Conservation (phyloP, 1,140 invertebrate genomes). For the Cyrtorhinus lividipennis region DNA sequence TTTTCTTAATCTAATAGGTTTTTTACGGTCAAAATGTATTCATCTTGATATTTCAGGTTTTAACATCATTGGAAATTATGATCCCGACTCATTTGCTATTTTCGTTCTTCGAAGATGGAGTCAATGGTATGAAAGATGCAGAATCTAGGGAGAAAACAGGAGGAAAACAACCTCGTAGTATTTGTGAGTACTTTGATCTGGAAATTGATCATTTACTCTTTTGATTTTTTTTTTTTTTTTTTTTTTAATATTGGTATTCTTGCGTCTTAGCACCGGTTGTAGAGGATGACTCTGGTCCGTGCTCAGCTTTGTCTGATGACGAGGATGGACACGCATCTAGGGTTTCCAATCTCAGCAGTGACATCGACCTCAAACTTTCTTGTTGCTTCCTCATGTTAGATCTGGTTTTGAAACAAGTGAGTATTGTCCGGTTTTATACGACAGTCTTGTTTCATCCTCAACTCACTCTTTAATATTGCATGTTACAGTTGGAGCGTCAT, state of each 20-base stretch:
- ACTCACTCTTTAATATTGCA: neutral
- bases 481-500: constrained; percentile 77
- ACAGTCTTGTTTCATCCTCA: neutral
- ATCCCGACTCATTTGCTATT: constrained; percentile 75
- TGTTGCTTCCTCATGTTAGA: constrained; percentile 96
- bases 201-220: too few species aligned
- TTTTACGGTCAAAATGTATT: too few species aligned
- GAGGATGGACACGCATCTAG: constrained; percentile 34
- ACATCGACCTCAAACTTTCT: constrained; percentile 61
- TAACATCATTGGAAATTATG: constrained; percentile 76
- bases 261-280: constrained; percentile 42
- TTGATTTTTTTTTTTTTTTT: too few species aligned
- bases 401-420: constrained; percentile 81
- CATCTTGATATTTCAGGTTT: too few species aligned
- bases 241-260: too few species aligned
- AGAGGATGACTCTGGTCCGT: constrained; percentile 51
- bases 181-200: too few species aligned
- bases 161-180: constrained; percentile 32
- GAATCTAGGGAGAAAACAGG: constrained; percentile 30
- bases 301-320: constrained; percentile 55
- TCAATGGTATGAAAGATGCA: constrained; percentile 42
- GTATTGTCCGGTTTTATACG: neutral
- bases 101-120: constrained; percentile 73
- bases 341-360: constrained; percentile 40
- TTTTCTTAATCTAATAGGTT: too few species aligned